A percentile compares a stretch with the other conserved stretches of the same genome.
phyloP scores from a whole-genome alignment of 2,113 vertebrate genomes.

The Pterocles orientalis region DNA sequence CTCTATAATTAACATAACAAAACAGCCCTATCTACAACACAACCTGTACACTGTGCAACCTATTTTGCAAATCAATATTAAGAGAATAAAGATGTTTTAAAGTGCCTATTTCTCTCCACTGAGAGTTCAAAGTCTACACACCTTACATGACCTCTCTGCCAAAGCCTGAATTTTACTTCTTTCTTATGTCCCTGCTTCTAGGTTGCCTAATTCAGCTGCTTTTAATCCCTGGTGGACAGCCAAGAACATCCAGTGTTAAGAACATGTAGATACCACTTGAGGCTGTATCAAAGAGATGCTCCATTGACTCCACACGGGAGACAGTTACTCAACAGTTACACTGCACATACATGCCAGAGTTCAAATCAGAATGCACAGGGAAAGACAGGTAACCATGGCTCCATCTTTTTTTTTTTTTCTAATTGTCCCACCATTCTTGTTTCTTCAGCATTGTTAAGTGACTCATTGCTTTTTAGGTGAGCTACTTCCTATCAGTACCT shows the following conservation, averaged over 20 bases:
- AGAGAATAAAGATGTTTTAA: not conserved
- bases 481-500: not conserved
- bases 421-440: no score
- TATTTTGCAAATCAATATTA: not conserved
- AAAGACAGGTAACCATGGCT: not conserved
- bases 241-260: not conserved
- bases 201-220: not conserved
- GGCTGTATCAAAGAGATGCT: not conserved
- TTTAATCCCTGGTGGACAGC: not conserved
- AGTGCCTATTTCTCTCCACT: not conserved
- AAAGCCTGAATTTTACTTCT: not conserved
- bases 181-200: not conserved
- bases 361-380: not conserved
- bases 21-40: not conserved
- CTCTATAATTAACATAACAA: not conserved
- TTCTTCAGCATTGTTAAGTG: no score
- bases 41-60: not conserved
- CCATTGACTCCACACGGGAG: not conserved
- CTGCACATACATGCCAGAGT: fast-evolving
- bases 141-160: not conserved
- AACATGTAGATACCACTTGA: not conserved
- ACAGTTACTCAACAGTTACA: not conserved
- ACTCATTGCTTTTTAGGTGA: not conserved
- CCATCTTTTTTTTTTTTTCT: no score
- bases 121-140: not conserved